A percentile compares a stretch with the other conserved stretches of the same genome.
Conservation (phyloP, 2,113 vertebrate genomes). For the Erpornis zantholeuca region DNA sequence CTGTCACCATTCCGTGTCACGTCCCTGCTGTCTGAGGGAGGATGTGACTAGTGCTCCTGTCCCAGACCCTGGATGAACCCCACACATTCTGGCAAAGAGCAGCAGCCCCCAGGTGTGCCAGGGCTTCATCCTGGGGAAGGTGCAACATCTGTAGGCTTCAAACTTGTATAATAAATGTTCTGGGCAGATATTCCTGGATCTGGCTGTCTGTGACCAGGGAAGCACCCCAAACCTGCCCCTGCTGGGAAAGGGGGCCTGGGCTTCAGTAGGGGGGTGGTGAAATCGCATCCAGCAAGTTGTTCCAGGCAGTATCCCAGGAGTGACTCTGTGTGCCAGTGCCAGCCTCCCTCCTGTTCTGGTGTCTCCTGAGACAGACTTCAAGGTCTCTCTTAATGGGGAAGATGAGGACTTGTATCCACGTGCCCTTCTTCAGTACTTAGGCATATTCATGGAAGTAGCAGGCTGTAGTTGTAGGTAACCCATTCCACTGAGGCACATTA, state of each 20-base stretch:
- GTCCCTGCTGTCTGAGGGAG: neutral
- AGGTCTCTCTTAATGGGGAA: neutral
- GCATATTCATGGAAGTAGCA: neutral
- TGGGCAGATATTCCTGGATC: conserved; percentile 36
- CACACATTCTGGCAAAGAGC: neutral
- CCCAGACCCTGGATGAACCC: neutral
- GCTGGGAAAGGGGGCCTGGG: neutral
- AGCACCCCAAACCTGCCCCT: neutral
- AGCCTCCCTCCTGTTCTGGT: neutral
- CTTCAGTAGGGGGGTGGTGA: neutral
- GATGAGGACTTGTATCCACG: neutral
- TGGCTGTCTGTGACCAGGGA: neutral
- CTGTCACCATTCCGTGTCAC: neutral
- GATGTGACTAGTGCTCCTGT: neutral
- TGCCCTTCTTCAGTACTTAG: neutral
- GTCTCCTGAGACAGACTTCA: neutral
- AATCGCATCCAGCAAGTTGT: neutral
- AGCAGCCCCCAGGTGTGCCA: neutral
- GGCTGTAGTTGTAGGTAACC: neutral
- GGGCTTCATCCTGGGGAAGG: neutral
- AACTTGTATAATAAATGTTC: conserved; percentile 39
- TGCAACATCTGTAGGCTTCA: neutral
- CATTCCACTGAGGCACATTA: neutral
- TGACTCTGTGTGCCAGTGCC: too few species aligned
- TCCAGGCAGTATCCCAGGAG: neutral